phyloP scores from a whole-genome alignment of 2,888 invertebrate genomes.

The Leucophenga montana region DNA sequence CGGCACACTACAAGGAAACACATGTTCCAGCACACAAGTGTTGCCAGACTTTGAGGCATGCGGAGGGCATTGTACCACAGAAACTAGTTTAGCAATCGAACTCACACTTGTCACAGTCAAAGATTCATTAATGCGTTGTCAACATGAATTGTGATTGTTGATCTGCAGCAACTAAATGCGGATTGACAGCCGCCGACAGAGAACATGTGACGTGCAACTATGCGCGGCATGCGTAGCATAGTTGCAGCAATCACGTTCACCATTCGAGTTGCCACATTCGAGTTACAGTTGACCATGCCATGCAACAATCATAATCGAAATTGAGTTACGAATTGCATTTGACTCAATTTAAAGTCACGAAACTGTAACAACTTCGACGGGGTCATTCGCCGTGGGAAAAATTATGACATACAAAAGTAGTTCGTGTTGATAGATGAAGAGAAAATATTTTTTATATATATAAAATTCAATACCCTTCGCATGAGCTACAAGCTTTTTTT shows the following conservation, averaged over 20 bases:
- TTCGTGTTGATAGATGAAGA: no score
- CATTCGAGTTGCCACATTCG: no score
- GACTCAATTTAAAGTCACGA: no score
- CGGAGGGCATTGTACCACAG: neutral
- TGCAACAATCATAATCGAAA: no score
- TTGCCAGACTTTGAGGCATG: neutral
- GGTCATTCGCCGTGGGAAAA: no score
- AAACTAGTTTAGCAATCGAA: neutral
- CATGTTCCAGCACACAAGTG: slow-evolving; percentile 1
- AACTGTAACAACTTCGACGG: no score
- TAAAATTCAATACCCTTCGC: no score
- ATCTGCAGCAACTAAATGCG: neutral
- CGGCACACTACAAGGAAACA: neutral
- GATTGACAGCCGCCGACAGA: neutral
- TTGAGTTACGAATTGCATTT: no score
- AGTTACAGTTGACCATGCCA: no score
- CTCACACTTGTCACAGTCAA: neutral
- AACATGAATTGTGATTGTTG: neutral
- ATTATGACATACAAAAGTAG: no score
- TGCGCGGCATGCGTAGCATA: slow-evolving; percentile 7
- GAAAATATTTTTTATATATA: no score
- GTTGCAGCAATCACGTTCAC: neutral
- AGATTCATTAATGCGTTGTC: slow-evolving; percentile 9
- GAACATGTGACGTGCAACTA: neutral
- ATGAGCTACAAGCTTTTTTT: no score